A percentile compares a stretch with the other conserved stretches of the same genome.
phyloP scores from a whole-genome alignment of 2,797 vertebrate genomes.

The Aeoliscus strigatus region DNA sequence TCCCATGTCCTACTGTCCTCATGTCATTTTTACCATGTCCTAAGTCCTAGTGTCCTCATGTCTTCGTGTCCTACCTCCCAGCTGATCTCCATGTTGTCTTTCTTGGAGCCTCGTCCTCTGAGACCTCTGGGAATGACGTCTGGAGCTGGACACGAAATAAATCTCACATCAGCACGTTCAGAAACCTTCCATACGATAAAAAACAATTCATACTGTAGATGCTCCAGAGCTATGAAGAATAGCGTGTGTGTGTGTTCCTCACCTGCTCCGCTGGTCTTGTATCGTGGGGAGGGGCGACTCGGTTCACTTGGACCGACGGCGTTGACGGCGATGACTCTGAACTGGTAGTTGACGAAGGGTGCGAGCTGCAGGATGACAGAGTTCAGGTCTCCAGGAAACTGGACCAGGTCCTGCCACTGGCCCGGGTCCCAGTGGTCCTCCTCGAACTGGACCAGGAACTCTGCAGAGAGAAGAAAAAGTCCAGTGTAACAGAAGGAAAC shows the following conservation, averaged over 20 bases:
- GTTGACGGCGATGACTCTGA: conserved; percentile 89
- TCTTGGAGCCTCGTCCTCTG: conserved; percentile 87
- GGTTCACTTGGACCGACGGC: conserved; percentile 89
- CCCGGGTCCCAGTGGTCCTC: conserved; percentile 88
- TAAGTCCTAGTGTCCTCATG: too few species aligned
- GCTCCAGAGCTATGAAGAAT: too few species aligned
- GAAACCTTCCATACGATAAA: too few species aligned
- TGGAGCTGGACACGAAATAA: conserved; percentile 79
- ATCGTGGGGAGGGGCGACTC: conserved; percentile 83
- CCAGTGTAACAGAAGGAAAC: not conserved
- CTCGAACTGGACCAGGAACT: conserved; percentile 90
- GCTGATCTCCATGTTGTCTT: conserved; percentile 98
- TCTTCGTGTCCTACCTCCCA: too few species aligned
- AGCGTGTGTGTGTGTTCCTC: conserved; percentile 61
- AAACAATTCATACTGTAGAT: too few species aligned
- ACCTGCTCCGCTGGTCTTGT: conserved; percentile 92
- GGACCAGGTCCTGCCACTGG: conserved; percentile 88
- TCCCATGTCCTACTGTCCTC: too few species aligned
- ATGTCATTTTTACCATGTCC: too few species aligned
- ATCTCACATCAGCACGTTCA: too few species aligned
- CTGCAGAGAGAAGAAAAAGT: conserved; percentile 56
- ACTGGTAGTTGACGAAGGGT: conserved; percentile 92
- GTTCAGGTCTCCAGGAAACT: conserved; percentile 87
- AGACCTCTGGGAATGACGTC: conserved; percentile 88
- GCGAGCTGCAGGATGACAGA: conserved; percentile 84